Base-by-base conservation (phyloP, 37 sponge, comb jelly and placozoan genomes). In the Amphimedon queenslandica region DNA sequence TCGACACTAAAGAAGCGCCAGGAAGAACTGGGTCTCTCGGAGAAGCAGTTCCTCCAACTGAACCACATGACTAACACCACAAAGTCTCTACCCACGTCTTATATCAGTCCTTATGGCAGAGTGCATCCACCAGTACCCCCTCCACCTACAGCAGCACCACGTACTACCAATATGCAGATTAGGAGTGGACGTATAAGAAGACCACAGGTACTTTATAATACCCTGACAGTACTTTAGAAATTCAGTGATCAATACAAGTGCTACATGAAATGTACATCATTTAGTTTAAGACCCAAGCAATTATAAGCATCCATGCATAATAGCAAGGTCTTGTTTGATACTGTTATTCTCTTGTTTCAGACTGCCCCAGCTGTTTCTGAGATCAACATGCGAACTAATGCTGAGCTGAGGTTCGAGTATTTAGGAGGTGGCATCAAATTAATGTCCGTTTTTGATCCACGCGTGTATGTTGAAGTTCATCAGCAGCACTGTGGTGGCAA, bases 401-500 rank as follows among this genome's bases (percentile, higher is more conserved):
- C 13, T 47, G 13, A 47, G 13, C 8, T 47, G 53, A 47, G 13
- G 53, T 47, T 47, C 53, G 8, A 13, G 8, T 47, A 18, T 47
- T 47, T 47, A 13, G 53, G 53, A 47, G 53, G 53, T 47, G 53
- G 53, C 8, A 47, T 47, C 8, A 47, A 47, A 47, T 8, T 18
- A 13, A 47, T 8, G 13, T 47, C 53, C 13, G 8, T 8, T 47
- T 47, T 47, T 47, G 8, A 47, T 47, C 53, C 8, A 47, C 53
- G 13, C 8, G 13, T 18, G 53, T n/a, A n/a, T 21, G 38, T 37
- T 40, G 83, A 93, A 4, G 85, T 94, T 6, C 67, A 89, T 30
- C 97, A 96, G 79, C 97, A 96, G 64, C 97, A 96, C 73, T 91
- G 97, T 70, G 97, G 97, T 10, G 97, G 97, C 13, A 96, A 89